Evolutionary conservation across 2,113 vertebrate species (phyloP), one percentile per base, ranked within the genome.

Genomic region (Sus scrofa): DNA sequence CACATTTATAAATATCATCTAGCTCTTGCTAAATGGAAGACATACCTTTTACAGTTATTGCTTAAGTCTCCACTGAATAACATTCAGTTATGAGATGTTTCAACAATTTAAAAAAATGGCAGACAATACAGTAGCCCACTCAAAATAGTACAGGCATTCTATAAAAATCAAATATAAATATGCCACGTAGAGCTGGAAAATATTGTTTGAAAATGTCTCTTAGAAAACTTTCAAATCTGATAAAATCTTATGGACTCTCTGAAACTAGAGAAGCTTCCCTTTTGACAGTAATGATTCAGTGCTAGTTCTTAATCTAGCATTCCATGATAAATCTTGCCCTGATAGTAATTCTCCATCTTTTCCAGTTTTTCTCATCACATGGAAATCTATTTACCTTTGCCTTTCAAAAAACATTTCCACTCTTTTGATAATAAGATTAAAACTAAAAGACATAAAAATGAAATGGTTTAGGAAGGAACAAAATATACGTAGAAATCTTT

Each of bases 41-140:
- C 20, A 22, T 58, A 15, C 78, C 63, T 75, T 94, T 86, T 78
- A 85, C 30, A 1, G 8, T 50, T 95, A 9, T 77, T 52, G 73
- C 52, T 85, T 77, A 73, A 73, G 9, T 82, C 30, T 89, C 39
- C 78, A 96, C 12, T 79, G 44, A 75, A 70, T 39, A 86, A 18
- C 26, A 74, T 58, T 95, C 62, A 78, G 24, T 65, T 85, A 73
- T 34, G 30, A 96, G 95, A 95, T 86, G 67, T 78, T 96, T 86
- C 85, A 34, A 34, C 8, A 94, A 65, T 32, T 92, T 87, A 50
- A 32, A 27, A 91, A 82, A 94, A 92, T 82, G 39, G 8, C 30
- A 63, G 63, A 78, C 10, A 34, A 34, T 58, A 63, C 74, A 34
- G 44, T 79, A 78, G n/a, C 7, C 37, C 73, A 24, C 9, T 74